A percentile compares a stretch with the other conserved stretches of the same genome.
phyloP scores from a whole-genome alignment of 2,888 invertebrate genomes.

The Gasteruption jaculator region DNA sequence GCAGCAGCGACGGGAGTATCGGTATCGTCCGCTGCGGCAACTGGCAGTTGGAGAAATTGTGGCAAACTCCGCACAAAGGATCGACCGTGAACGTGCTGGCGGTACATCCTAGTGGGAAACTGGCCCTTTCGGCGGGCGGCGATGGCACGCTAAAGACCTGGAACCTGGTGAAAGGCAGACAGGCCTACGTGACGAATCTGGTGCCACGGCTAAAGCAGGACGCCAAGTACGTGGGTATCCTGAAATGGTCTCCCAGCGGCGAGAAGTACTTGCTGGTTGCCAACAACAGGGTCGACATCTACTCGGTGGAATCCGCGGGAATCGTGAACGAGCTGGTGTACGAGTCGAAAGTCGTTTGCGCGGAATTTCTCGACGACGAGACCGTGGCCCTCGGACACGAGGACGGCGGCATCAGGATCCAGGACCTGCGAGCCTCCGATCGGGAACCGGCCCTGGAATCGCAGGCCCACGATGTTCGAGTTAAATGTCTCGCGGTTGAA shows the following conservation, averaged over 20 bases:
- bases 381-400: slow-evolving; percentile 69
- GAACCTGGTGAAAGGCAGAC: slow-evolving; percentile 89
- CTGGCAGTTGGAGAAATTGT: slow-evolving; percentile 82
- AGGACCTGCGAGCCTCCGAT: slow-evolving; percentile 55
- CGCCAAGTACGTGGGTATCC: slow-evolving; percentile 39
- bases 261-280: slow-evolving; percentile 72
- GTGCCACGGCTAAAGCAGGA: slow-evolving; percentile 49
- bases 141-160: slow-evolving; percentile 85
- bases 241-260: slow-evolving; percentile 72
- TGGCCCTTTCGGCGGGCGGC: slow-evolving; percentile 80
- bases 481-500: slow-evolving; percentile 63
- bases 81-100: slow-evolving; percentile 69
- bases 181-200: slow-evolving; percentile 85
- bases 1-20: slow-evolving; percentile 80
- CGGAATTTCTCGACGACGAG: slow-evolving; percentile 65
- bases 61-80: slow-evolving; percentile 80
- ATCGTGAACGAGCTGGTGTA: slow-evolving; percentile 65
- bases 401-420: slow-evolving; percentile 64
- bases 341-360: slow-evolving; percentile 65
- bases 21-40: slow-evolving; percentile 76
- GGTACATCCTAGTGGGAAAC: slow-evolving; percentile 84
- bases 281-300: slow-evolving; percentile 71
- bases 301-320: slow-evolving; percentile 75
- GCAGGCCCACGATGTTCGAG: slow-evolving; percentile 62
- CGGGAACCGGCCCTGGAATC: slow-evolving; percentile 46